A percentile compares a stretch with the other conserved stretches of the same genome.
Conservation (phyloP, 1,140 invertebrate genomes). For the Laodelphax striatellus region DNA sequence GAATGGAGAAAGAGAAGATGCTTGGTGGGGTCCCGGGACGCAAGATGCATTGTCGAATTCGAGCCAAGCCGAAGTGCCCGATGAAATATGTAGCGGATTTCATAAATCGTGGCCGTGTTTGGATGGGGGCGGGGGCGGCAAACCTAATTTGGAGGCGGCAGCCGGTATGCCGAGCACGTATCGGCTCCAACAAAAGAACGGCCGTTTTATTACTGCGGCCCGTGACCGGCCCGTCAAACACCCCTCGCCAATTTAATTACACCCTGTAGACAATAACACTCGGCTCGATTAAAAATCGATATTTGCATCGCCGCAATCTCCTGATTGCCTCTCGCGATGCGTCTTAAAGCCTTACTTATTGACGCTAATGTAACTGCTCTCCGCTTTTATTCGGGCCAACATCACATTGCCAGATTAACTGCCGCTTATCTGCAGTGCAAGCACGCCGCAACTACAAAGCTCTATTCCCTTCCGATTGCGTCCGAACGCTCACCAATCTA, state of each 20-base stretch:
- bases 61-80: neutral
- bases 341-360: too few species aligned
- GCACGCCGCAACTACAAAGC: too few species aligned
- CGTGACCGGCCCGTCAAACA: neutral
- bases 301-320: neutral
- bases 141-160: neutral
- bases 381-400: too few species aligned
- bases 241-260: neutral
- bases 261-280: neutral
- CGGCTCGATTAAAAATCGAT: neutral
- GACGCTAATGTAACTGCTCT: too few species aligned
- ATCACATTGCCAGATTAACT: too few species aligned
- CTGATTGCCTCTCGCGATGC: too few species aligned
- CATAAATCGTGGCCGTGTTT: neutral
- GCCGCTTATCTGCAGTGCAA: too few species aligned
- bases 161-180: neutral
- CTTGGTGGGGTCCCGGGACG: too few species aligned
- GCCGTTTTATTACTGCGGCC: neutral
- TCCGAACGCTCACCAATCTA: too few species aligned
- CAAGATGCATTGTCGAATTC: neutral
- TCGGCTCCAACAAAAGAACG: neutral
- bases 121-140: neutral
- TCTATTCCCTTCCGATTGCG: too few species aligned
- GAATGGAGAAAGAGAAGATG: too few species aligned
- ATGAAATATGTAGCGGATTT: slow-evolving; percentile 1